Evolutionary conservation across 2,888 invertebrate genomes (phyloP), one percentile per base, ranked within the genome.

Genomic region (Lasioglossum malachurum): DNA sequence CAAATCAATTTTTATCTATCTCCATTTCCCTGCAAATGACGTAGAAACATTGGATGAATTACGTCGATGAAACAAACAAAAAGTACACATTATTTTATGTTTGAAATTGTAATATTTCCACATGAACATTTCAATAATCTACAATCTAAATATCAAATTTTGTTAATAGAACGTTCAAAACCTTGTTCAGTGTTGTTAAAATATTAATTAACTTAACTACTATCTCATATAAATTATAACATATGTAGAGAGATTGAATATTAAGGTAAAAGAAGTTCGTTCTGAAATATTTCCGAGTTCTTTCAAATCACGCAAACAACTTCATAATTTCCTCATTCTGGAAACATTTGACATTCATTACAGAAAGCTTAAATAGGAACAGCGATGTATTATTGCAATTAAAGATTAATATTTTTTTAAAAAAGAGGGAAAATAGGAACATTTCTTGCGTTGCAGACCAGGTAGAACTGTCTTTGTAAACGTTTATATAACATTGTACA

Each of bases 341-440:
- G 19, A 35, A 35, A 35, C 7, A 19, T 57, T 19, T 10, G 3
- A 23, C 74, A 53, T 12, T n/a, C 14, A 27, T 75, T 74, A 19
- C 23, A n/a, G 19, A 27, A 71, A 75, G 67, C 31, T 74, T 79
- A 31, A 84, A 81, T 90, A 90, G 89, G 88, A 90, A 90, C 88
- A 71, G 84, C 82, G 84, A 86, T 80, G 84, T 83, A 57, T 84
- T 83, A 86, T 90, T 89, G 82, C 83, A 84, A 31, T 83, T 85
- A 76, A 27, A 46, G 76, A 86, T 38, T 73, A 78, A 67, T 67
- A 49, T 78, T 76, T 46, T 12, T 57, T 41, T 10, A 73, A 44
- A 35, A 2, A 35, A n/a, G 60, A n/a, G 4, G 60, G 60, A 78
- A 90, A 86, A 88, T 84, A 88, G 90, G 89, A 90, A 89, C 90